phyloP scores from a whole-genome alignment of 2,888 invertebrate genomes.

The Heliothis peltigera region DNA sequence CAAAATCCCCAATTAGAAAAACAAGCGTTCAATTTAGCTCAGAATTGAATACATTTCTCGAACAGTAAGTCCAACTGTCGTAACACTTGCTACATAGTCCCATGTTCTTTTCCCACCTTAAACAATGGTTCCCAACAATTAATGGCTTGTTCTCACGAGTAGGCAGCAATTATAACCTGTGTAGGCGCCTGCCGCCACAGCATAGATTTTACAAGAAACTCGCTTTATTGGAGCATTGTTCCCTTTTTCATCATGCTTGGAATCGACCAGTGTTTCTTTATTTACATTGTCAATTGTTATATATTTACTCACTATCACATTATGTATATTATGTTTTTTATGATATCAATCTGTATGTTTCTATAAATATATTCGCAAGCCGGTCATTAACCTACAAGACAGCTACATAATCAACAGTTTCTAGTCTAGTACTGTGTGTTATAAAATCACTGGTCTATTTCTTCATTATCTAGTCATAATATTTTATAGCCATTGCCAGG shows the following conservation, averaged over 20 bases:
- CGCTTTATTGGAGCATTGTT: conserved; percentile 69
- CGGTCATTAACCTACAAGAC: not conserved
- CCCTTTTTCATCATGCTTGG: conserved; percentile 53
- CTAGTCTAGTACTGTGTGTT: not conserved
- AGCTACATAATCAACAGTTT: conserved; percentile 12
- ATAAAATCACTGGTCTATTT: conserved; percentile 24
- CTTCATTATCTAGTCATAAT: conserved; percentile 27
- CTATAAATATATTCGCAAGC: not conserved
- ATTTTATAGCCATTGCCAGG: conserved; percentile 34
- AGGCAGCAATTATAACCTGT: conserved; percentile 59
- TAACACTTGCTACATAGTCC: conserved; percentile 59
- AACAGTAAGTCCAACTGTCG: conserved; percentile 55
- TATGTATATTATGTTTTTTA: no score
- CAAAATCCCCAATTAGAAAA: conserved; percentile 31
- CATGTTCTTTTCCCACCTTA: conserved; percentile 58
- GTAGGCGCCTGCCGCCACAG: conserved; percentile 39
- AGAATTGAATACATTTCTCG: conserved; percentile 49
- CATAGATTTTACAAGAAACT: conserved; percentile 64
- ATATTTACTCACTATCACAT: no score
- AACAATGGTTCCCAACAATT: conserved; percentile 67
- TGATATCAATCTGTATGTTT: no score
- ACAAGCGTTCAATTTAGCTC: conserved; percentile 25
- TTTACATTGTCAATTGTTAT: conserved; percentile 29
- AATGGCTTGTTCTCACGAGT: conserved; percentile 57
- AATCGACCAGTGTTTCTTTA: conserved; percentile 31